Evolutionary conservation across 2,113 vertebrate species (phyloP), one percentile per base, ranked within the genome.

Genomic region (Mola mola): DNA sequence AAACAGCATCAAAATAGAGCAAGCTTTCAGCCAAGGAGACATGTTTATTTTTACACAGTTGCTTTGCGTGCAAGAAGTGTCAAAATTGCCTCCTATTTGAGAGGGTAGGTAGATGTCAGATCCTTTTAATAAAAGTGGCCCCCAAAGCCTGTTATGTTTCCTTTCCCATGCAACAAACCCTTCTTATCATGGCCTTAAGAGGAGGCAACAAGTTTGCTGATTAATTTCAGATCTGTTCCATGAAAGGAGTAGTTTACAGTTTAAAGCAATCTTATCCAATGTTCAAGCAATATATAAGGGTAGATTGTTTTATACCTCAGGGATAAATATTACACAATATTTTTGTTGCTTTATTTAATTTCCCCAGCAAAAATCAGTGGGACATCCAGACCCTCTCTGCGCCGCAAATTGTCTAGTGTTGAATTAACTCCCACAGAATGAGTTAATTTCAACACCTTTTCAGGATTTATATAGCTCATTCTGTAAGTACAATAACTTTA

Each of bases 101-200:
- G 75, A 84, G 88, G 88, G 86, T 83, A 91, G 89, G 89, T 92
- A 91, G 78, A 89, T 87, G 85, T 90, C 88, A 83, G 86, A 90
- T 87, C 85, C 52, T 67, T 88, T 88, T 81, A 81, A 84, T 90
- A 90, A 89, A 83, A 70, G 65, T 77, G 10, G 49, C 59, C 75
- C 60, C 47, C 55, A 89, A 92, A 92, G 88, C 92, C 87, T 92
- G 90, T 92, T 91, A 91, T 62, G 67, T 63, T 63, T 81, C 62
- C 65, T 73, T 83, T 63, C 78, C 73, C 42, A 7, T 53, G 62
- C 75, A 63, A 41, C 75, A 66, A 88, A 89, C 83, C 85, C 86
- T 81, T 87, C 86, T 90, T 88, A 91, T 86, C 61, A 44, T 46
- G 64, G 77, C 80, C 76, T 87, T 90, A 88, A 82, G 84, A 81